A percentile compares a stretch with the other conserved stretches of the same genome.
These are phyloP conservation scores for Heterodera carotae DNA, from an alignment of 1,140 invertebrate genomes.

Conservation along the genomic window DNA sequence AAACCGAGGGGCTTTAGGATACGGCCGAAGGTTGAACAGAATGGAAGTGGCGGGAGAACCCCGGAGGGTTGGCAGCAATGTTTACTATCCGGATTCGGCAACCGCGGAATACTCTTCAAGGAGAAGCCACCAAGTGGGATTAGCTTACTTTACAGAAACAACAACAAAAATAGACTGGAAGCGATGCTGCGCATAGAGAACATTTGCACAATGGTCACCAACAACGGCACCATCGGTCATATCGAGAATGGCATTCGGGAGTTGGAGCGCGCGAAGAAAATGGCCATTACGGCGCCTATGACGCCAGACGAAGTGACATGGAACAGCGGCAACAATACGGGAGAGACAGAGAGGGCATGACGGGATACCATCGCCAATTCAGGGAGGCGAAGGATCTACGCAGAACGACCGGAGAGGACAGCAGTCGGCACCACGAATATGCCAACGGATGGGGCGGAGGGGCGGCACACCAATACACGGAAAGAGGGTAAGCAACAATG, in stretches of 20 bases:
- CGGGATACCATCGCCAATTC: background rate
- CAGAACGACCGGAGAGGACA: background rate
- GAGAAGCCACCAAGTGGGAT: background rate
- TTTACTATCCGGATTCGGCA: constrained; percentile 5
- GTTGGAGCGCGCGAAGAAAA: background rate
- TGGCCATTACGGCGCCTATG: background rate
- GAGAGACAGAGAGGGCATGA: background rate
- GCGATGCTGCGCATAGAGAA: background rate
- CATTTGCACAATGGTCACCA: background rate
- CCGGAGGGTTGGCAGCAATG: background rate
- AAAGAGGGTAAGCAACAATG: background rate
- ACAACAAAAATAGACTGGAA: background rate
- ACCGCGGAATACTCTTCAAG: constrained; percentile 1
- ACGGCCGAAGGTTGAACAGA: background rate
- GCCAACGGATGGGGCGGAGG: background rate
- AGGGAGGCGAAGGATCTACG: background rate
- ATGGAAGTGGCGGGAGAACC: background rate
- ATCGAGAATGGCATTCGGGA: constrained; percentile 8
- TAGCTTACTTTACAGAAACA: background rate
- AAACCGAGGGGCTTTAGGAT: background rate
- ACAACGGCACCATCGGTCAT: background rate
- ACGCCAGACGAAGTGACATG: background rate
- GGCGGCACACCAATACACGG: background rate
- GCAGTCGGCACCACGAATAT: background rate
- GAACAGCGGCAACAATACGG: background rate